phyloP scores from a whole-genome alignment of 92 coral and sea anemone species.

The Actinostola sp. region DNA sequence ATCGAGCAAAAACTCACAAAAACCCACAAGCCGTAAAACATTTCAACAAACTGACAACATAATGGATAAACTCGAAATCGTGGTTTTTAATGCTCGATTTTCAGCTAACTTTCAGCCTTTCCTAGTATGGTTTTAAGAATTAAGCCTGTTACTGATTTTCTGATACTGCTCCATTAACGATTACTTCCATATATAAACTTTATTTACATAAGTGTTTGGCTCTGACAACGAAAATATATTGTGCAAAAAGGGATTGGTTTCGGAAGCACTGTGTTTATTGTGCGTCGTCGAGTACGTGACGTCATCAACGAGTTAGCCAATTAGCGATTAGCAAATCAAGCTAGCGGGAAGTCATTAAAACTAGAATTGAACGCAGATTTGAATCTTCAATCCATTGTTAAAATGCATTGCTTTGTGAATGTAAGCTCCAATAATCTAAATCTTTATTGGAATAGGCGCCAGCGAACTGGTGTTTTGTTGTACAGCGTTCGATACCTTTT shows the following conservation, averaged over 20 bases:
- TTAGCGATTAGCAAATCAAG: neutral
- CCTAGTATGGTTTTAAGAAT: too few species aligned
- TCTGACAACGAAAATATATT: neutral
- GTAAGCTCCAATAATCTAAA: too few species aligned
- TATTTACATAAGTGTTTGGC: neutral
- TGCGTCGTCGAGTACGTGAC: neutral
- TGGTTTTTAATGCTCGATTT: neutral
- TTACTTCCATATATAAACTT: neutral
- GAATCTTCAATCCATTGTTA: neutral
- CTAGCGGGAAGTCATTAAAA: neutral
- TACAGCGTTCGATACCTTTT: too few species aligned
- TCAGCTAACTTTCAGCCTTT: too few species aligned
- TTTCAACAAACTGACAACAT: neutral
- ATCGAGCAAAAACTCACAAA: neutral
- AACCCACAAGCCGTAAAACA: slow-evolving; percentile 5
- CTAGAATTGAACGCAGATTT: neutral
- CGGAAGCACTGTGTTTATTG: slow-evolving; percentile 1
- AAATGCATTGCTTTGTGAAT: too few species aligned
- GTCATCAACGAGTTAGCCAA: neutral
- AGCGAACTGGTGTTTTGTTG: too few species aligned
- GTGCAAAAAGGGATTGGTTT: neutral
- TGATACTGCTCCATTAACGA: neutral
- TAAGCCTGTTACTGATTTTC: too few species aligned
- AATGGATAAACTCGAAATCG: neutral
- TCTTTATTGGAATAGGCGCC: too few species aligned